Base-by-base conservation (phyloP, 2,888 invertebrate genomes). In the Pilophorus perplexus region DNA sequence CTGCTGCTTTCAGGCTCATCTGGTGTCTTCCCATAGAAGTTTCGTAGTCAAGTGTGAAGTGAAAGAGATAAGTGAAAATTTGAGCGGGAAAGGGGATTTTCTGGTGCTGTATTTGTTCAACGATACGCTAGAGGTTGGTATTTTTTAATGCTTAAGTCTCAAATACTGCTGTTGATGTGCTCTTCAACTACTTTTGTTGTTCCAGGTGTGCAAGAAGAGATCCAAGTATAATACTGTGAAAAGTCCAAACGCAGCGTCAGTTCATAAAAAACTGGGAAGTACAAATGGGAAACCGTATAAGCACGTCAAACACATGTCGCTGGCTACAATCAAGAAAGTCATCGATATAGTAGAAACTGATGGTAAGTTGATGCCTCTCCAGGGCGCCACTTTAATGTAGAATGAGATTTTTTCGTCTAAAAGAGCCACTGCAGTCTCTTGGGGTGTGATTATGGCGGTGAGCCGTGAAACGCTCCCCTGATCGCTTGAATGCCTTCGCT, bases 101-200 rank as follows among this genome's bases (percentile, higher is more conserved):
- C 82, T 98, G 69, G 86, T 93, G 71, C 80, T 98, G 71, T 95
- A 95, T 78, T 81, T 98, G 25, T 98, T 98, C 79, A 91, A 93
- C 38, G 97, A 98, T 79, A 89, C 90, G 68, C 83, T 97, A 76
- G 95, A 95, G 81, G 93, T 97, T 74, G 16, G 16, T 18, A 44
- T n/a, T 37, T 37, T 12, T 37, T 37, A n/a, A 1, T 37, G 2
- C 14, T 1, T 2, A 37, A 37, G 37, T 37, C 2, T 4, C 37
- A 4, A 37, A 37, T n/a, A 14, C 4, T n/a, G 2, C 12, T 12
- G 37, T 37, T 14, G n/a, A 37, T 3, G 37, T n/a, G n/a, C n/a
- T n/a, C n/a, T n/a, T n/a, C n/a, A n/a, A n/a, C n/a, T n/a, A n/a
- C n/a, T n/a, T n/a, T n/a, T n/a, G n/a, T n/a, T 40, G 59, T 71